Conservation (phyloP, 2,113 vertebrate species). For the Bolborhynchus lineola region DNA sequence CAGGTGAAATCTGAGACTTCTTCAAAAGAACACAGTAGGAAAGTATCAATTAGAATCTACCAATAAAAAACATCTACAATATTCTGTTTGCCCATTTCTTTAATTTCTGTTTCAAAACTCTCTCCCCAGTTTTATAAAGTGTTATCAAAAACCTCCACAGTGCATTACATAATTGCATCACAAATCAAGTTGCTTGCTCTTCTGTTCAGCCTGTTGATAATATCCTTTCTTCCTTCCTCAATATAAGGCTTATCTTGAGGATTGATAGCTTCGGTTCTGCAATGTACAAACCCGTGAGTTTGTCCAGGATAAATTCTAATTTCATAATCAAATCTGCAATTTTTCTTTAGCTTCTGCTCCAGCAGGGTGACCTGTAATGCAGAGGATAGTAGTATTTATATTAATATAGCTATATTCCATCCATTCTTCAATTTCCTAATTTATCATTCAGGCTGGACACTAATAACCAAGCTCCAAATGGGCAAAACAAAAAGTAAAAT, state of each 20-base stretch:
- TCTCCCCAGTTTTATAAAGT: neutral
- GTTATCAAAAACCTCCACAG: neutral
- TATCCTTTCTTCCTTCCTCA: constrained; percentile 83
- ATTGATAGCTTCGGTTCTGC: constrained; percentile 86
- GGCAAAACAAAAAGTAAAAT: neutral
- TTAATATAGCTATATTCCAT: neutral
- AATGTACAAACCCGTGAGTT: constrained; percentile 90
- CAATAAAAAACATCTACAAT: neutral
- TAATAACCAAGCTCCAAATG: neutral
- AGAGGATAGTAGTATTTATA: neutral
- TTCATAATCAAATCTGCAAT: constrained; percentile 80
- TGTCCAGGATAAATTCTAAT: constrained; percentile 90
- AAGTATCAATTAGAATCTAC: neutral
- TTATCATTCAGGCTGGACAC: neutral
- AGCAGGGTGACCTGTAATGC: constrained; percentile 70
- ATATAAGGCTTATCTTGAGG: constrained; percentile 80
- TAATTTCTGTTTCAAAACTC: neutral
- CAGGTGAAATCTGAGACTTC: neutral
- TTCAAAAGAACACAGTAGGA: neutral
- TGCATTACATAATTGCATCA: neutral
- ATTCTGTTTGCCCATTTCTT: neutral
- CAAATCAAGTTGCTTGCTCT: neutral
- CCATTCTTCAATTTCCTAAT: neutral
- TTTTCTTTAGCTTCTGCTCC: constrained; percentile 79
- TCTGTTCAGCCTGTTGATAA: constrained; percentile 84